These are phyloP conservation scores for Notamacropus eugenii DNA, from an alignment of 2,797 vertebrate species.

Conservation along the genomic window DNA sequence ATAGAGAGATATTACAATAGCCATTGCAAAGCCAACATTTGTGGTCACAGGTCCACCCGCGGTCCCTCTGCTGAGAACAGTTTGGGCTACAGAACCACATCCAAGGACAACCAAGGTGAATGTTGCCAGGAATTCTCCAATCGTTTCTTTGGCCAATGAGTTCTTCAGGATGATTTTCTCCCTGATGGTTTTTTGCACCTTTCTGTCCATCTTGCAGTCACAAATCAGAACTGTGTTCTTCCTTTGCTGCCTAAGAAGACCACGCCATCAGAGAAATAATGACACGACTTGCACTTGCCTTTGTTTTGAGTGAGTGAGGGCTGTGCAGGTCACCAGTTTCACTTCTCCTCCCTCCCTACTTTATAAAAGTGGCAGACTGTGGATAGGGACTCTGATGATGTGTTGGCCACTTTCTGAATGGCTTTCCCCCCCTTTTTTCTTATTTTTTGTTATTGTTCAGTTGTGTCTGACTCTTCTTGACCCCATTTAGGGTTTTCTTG, in stretches of 20 bases:
- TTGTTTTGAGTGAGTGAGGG: too few species aligned
- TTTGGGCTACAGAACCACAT: constrained; percentile 93
- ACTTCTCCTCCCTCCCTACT: too few species aligned
- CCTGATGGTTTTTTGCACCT: constrained; percentile 86
- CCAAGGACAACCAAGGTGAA: constrained; percentile 95
- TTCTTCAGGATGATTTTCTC: constrained; percentile 90
- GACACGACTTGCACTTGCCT: too few species aligned
- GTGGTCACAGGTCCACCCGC: constrained; percentile 88
- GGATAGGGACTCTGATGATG: background rate
- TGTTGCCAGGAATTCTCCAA: constrained; percentile 96
- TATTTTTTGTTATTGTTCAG: background rate
- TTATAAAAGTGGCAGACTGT: background rate
- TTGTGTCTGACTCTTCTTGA: background rate
- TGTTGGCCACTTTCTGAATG: background rate
- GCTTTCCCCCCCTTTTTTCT: background rate
- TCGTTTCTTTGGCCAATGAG: constrained; percentile 91
- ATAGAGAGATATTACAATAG: constrained; percentile 93
- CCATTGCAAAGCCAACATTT: constrained; percentile 92
- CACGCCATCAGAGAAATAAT: too few species aligned
- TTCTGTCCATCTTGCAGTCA: constrained; percentile 84
- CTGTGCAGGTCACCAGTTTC: too few species aligned
- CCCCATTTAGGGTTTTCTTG: background rate
- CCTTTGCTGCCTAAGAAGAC: too few species aligned
- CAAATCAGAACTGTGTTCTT: too few species aligned
- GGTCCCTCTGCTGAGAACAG: constrained; percentile 90